A percentile compares a stretch with the other conserved stretches of the same genome.
These are phyloP conservation scores for Solenodon paradoxus DNA, from an alignment of 2,113 vertebrate species.

Conservation along the genomic window DNA sequence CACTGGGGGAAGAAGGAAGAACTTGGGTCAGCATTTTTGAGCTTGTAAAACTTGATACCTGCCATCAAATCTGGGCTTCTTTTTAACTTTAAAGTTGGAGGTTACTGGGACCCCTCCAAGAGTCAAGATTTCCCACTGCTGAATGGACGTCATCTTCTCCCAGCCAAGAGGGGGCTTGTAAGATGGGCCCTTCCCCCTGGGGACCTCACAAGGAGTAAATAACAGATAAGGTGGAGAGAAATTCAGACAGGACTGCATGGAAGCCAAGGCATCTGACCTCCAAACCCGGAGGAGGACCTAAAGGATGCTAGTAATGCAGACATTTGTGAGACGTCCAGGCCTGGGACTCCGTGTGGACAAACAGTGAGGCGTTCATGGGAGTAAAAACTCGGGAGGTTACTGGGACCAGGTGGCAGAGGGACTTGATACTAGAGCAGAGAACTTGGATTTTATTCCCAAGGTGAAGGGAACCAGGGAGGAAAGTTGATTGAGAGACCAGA, in stretches of 20 bases:
- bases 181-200: not conserved
- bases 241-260: not conserved
- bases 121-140: not conserved
- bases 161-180: not conserved
- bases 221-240: not conserved
- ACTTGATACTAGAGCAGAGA: not conserved
- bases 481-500: not conserved
- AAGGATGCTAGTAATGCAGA: not conserved
- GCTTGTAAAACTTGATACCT: not conserved
- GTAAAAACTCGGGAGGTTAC: not conserved
- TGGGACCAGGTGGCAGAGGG: not conserved
- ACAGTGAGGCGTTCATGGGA: not conserved
- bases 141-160: not conserved
- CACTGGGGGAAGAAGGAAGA: constrained; percentile 76
- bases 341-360: not conserved
- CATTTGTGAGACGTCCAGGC: not conserved
- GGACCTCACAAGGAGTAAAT: not conserved
- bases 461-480: not conserved
- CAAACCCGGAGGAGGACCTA: not conserved
- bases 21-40: not conserved
- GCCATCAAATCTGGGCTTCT: not conserved
- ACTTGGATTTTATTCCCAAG: constrained; percentile 1
- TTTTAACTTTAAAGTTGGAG: not conserved
- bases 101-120: not conserved
- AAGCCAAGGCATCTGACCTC: not conserved